Conservation (phyloP, 2,113 vertebrate genomes). For the Microcebus tavaratra region DNA sequence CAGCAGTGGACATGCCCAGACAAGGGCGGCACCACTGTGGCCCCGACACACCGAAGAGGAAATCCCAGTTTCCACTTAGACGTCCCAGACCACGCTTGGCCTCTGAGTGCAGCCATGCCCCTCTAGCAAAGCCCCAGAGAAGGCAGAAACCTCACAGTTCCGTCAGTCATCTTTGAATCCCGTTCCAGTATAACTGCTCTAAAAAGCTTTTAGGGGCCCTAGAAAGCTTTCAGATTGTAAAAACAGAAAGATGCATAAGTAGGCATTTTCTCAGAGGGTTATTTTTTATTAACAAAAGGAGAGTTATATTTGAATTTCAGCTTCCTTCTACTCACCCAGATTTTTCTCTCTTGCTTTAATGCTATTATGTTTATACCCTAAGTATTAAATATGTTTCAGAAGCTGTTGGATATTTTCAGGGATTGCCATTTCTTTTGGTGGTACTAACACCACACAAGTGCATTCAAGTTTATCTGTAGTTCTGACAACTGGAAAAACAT, state of each 20-base stretch:
- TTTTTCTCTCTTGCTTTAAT: not conserved
- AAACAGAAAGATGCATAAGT: not conserved
- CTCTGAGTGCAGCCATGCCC: not conserved
- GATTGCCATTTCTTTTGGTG: not conserved
- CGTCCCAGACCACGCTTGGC: not conserved
- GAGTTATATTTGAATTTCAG: not conserved
- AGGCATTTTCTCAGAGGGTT: not conserved
- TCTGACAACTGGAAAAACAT: conserved; percentile 2
- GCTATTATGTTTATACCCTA: not conserved
- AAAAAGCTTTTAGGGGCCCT: not conserved
- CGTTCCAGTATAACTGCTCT: not conserved
- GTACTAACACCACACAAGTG: not conserved
- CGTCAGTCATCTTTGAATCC: not conserved
- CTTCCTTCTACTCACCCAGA: not conserved
- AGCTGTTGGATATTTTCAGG: not conserved
- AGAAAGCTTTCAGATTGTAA: not conserved
- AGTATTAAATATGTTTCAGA: not conserved
- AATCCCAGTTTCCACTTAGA: not conserved
- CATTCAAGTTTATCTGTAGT: not conserved
- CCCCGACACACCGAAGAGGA: not conserved
- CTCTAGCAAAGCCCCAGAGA: not conserved
- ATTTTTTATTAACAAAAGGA: not conserved
- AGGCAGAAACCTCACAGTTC: not conserved
- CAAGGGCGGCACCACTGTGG: not conserved
- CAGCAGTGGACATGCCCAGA: not conserved